Base-by-base conservation (phyloP, 2,888 invertebrate species). In the Matsumyia berberina region DNA sequence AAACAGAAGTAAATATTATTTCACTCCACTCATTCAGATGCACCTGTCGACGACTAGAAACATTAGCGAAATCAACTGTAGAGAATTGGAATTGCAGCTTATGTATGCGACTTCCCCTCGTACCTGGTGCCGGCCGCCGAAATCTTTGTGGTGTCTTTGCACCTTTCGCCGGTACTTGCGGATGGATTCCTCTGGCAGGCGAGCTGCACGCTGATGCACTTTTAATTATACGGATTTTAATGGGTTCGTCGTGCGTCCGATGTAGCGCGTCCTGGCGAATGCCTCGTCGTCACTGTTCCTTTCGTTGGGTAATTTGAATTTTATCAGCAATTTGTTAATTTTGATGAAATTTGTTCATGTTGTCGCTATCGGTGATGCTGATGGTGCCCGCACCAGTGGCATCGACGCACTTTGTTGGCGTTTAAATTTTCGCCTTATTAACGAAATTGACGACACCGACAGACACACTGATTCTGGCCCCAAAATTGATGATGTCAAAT, bases 191-290 rank as follows among this genome's bases (percentile, higher is more conserved):
- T 39, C 46, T 53, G 67, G 42, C 31, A 55, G 37, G 24, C 1
- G 24, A 24, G 24, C 24, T 24, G 24, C 58, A 42, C 85, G 70
- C 85, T 85, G 85, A 85, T 85, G 85, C 60, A 85, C 85, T 85
- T 85, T 85, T 85, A 85, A 85, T 85, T 85, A 85, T 85, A 85
- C 66, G 74, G 76, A 85, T 60, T 85, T 85, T 85, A 85, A 85
- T 85, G 85, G 80, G 8, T 58, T 46, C 58, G 70, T 53, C 80
- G 64, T 76, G 74, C 70, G 46, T 70, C 62, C 73, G 55, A 58
- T 42, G 44, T 29, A 33, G 53, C 35, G 70, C 58, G 62, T 62
- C 24, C 44, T 44, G 19, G n/a, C 44, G 49, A 35, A 29, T 39
- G 29, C n/a, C 15, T 35, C 49, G 17, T 24, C 19, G 5, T 12